Evolutionary conservation across 2,113 vertebrate genomes (phyloP).

Genomic region (Phalacrocorax carbo): DNA sequence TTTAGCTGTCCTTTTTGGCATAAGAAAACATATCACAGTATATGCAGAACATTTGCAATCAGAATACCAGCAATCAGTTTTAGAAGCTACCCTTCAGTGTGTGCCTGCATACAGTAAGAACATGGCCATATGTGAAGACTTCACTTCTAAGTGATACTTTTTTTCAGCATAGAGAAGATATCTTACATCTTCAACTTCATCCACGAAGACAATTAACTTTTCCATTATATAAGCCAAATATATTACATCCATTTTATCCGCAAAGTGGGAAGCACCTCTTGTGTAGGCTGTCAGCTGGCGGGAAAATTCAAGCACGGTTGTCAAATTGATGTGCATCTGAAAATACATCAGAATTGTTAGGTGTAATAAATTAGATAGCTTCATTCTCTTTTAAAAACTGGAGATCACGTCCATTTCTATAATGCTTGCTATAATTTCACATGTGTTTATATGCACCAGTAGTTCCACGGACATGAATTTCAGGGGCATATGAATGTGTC

Average conservation of each 20-base stretch:
- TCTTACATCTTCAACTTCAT: slow-evolving; percentile 81
- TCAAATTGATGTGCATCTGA: slow-evolving; percentile 84
- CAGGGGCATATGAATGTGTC: neutral
- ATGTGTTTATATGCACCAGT: neutral
- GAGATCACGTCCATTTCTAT: neutral
- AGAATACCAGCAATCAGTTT: neutral
- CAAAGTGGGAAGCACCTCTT: slow-evolving; percentile 81
- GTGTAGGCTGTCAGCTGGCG: slow-evolving; percentile 85
- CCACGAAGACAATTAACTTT: slow-evolving; percentile 82
- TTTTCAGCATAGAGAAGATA: neutral
- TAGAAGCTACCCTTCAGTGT: neutral
- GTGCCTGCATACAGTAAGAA: neutral
- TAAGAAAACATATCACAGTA: neutral
- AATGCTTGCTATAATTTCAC: neutral
- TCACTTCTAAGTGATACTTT: neutral
- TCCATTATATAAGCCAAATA: slow-evolving; percentile 89
- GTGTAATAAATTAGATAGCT: neutral
- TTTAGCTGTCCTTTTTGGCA: neutral
- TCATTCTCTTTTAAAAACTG: neutral
- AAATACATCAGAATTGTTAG: slow-evolving; percentile 47
- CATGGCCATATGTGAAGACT: neutral
- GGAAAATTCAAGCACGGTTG: slow-evolving; percentile 81
- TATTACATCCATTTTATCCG: slow-evolving; percentile 88
- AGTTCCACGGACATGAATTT: neutral
- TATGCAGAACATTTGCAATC: neutral